phyloP scores from a whole-genome alignment of 2,113 vertebrate genomes.

The Nibea coibor region DNA sequence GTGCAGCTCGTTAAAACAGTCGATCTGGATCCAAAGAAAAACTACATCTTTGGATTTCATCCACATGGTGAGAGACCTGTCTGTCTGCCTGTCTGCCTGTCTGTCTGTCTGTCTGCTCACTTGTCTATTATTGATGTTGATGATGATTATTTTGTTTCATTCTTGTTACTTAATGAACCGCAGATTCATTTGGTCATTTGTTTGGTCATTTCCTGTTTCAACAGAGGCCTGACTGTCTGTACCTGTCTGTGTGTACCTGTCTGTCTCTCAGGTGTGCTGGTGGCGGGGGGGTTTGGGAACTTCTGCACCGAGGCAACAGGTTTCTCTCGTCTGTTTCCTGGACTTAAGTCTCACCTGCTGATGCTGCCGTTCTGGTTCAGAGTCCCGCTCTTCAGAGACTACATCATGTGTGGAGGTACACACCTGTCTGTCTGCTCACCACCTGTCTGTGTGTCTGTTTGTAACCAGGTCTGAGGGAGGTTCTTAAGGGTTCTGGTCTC shows the following conservation, averaged over 20 bases:
- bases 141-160: too few species aligned
- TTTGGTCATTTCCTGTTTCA: too few species aligned
- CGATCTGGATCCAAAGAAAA: constrained; percentile 77
- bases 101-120: not conserved
- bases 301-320: constrained; percentile 86
- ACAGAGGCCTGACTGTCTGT: not conserved
- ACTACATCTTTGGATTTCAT: constrained; percentile 87
- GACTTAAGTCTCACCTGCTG: constrained; percentile 81
- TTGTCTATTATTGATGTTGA: too few species aligned
- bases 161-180: too few species aligned
- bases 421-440: constrained; percentile 6
- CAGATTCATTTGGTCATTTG: too few species aligned
- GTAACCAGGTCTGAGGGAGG: not conserved
- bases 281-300: constrained; percentile 83
- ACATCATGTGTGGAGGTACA: constrained; percentile 85
- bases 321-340: constrained; percentile 82
- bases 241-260: not conserved
- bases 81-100: not conserved
- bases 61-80: constrained; percentile 78
- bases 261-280: constrained; percentile 76
- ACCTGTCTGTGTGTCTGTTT: not conserved
- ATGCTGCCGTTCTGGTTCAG: constrained; percentile 87
- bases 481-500: not conserved
- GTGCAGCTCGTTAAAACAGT: constrained; percentile 83
- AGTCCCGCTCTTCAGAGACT: constrained; percentile 85